Evolutionary conservation across 2,888 invertebrate species (phyloP), one percentile per base, ranked within the genome.

Genomic region (Ectropis crepuscularia): DNA sequence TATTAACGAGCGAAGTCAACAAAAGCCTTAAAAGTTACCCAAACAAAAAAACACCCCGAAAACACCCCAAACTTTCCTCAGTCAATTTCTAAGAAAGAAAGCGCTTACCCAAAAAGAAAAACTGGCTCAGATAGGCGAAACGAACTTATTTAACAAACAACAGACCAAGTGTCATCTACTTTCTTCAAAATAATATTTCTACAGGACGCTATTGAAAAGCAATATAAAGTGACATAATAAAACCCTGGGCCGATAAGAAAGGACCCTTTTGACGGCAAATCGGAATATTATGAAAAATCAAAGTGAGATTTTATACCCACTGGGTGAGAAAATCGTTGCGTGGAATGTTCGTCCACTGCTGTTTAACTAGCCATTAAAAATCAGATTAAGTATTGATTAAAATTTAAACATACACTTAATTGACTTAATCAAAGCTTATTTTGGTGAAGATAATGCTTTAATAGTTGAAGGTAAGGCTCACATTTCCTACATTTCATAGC

Each of bases 181-280:
- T 49, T 58, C 60, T 55, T 43, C 64, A 46, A 61, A 65, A 65
- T 62, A 65, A 61, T 61, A 65, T 65, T 61, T 65, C 65, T 61
- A 51, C 61, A 61, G 59, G 57, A 53, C 57, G 45, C 63, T 57
- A 69, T 69, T 67, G 69, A 70, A 67, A 61, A 69, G 63, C 67
- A 62, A 69, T 70, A 66, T 63, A 67, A 67, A 68, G 69, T 63
- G 71, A 72, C 68, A 68, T 72, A 69, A 73, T 69, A 73, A 70
- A 69, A 71, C 62, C 63, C 67, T 61, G 65, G 69, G 60, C 66
- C 66, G 72, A 72, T 72, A 72, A 72, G 72, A 74, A 70, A 65
- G 61, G 63, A 53, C 64, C 65, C 61, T 57, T 72, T 70, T 67
- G 67, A 57, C 48, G 67, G 67, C 65, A 69, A 71, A 70, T 74